Percentiles rank a stretch among this genome's conserved stretches.
Evolutionary conservation across 64 coral and sea anemone genomes (phyloP).

Genomic region (Pachyseris speciosa): DNA sequence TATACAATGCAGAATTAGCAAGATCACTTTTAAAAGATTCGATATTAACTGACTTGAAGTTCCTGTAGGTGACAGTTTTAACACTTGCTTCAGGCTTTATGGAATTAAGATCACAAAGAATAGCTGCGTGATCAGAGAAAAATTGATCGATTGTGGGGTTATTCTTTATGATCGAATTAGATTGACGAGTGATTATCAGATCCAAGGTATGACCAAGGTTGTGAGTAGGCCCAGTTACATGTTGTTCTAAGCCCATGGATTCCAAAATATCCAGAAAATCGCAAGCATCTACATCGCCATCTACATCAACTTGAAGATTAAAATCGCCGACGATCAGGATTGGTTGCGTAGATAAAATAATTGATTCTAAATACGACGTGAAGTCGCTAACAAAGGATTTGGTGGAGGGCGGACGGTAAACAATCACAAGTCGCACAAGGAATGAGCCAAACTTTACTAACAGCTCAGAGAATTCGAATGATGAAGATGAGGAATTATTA

Average conservation of each 20-base stretch:
- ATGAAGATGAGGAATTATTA: constrained; percentile 3
- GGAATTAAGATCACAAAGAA: constrained; percentile 26
- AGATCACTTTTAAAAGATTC: constrained; percentile 23
- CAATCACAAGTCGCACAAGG: background rate
- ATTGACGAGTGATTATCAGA: constrained; percentile 19
- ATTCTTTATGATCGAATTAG: background rate
- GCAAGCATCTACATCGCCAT: background rate
- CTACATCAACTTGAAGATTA: constrained; percentile 15
- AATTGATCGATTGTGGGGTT: background rate
- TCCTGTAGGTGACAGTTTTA: constrained; percentile 21
- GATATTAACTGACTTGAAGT: constrained; percentile 10
- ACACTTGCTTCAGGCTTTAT: constrained; percentile 38
- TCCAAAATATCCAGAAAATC: constrained; percentile 14
- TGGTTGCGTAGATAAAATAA: constrained; percentile 12
- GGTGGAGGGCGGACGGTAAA: background rate
- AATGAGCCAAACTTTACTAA: constrained; percentile 7
- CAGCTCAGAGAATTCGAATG: constrained; percentile 7
- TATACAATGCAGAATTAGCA: constrained; percentile 1
- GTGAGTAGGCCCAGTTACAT: constrained; percentile 11
- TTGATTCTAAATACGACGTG: constrained; percentile 5
- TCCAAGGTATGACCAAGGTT: constrained; percentile 14
- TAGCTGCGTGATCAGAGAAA: constrained; percentile 6
- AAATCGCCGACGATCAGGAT: constrained; percentile 10
- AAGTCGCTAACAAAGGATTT: background rate
- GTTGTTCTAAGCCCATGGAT: constrained; percentile 11